Evolutionary conservation across 2,797 vertebrate species (phyloP), one percentile per base, ranked within the genome.

Genomic region (Staurois parvus): DNA sequence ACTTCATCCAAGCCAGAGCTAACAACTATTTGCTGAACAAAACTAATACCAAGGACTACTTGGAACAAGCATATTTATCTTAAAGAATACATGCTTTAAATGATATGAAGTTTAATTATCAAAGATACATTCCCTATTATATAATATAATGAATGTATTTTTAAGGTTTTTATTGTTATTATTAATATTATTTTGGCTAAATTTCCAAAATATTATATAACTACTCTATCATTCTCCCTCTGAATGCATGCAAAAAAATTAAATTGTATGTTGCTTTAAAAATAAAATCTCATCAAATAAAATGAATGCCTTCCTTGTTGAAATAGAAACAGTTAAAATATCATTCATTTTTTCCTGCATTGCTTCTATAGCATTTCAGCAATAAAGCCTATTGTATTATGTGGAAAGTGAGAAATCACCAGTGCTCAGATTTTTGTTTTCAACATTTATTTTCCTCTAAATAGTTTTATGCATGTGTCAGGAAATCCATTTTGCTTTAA

Each of bases 401-500:
- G 52, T 72, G 30, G 68, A 69, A 75, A 85, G 30, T 59, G 78
- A 80, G 40, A 81, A 85, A 85, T 85, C 62, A 75, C 42, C 40
- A 67, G 73, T 68, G 78, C 72, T 72, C 70, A 78, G 37, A 73
- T 77, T 86, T 81, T 78, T 86, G 79, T 81, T 86, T 83, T 86
- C 79, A 56, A 62, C 85, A 86, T 86, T 72, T 83, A 77, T 83
- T 86, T 82, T 30, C 67, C 45, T 72, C 75, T 86, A 78, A 83
- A 86, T 86, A 86, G 85, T 76, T 82, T 78, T 76, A 83, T 83
- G 79, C 68, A 86, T 77, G 74, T 82, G 68, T 86, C 79, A 66
- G 74, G 56, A 86, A 83, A 83, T 83, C 85, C 80, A 83, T 86
- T 82, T 86, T 76, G 79, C 74, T 21, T 86, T 86, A 86, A 86